Base-by-base conservation (phyloP, 2,113 vertebrate genomes). In the Notarius lentiginosus region DNA sequence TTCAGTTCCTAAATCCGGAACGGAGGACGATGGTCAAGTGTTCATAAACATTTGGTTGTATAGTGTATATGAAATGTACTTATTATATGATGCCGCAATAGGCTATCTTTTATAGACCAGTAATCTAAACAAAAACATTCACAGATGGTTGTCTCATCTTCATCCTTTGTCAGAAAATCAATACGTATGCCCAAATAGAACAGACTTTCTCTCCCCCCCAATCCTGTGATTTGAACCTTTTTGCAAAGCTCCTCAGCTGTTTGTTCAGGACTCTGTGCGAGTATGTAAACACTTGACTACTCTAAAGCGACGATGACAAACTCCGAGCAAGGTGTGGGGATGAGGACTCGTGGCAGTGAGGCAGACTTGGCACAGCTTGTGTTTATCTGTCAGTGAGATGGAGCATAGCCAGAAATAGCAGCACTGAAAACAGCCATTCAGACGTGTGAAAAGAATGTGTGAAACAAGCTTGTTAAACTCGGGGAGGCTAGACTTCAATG, bases 311-410 rank as follows among this genome's bases (percentile, higher is more conserved):
- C 65, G 58, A 68, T 83, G 87, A 88, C 89, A 89, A 68, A 86
- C 86, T 81, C 58, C 27, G 47, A 76, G 58, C 84, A 86, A 70
- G 91, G 90, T 91, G 84, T 87, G 88, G 66, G 81, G 90, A 91
- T 91, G 89, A 90, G 77, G 58, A 86, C 85, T 91, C 30, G 77
- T 72, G 56, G 8, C 20, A 6, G 53, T 34, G 63, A 47, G 27
- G 84, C 61, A 81, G 84, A 85, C 85, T 86, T 92, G 90, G 89
- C 89, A 87, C 73, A 1, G 47, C 61, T 55, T 34, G 70, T 80
- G 86, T 90, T 92, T 90, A 81, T 82, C 61, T 85, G 79, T 86
- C 76, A 90, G 49, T 30, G 61, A 77, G 83, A 79, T 87, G 82
- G 86, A 82, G 86, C 22, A 10, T 68, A 8, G 61, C 86, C 65